phyloP scores from a whole-genome alignment of 1,140 invertebrate genomes.

The Trichonephila inaurata region DNA sequence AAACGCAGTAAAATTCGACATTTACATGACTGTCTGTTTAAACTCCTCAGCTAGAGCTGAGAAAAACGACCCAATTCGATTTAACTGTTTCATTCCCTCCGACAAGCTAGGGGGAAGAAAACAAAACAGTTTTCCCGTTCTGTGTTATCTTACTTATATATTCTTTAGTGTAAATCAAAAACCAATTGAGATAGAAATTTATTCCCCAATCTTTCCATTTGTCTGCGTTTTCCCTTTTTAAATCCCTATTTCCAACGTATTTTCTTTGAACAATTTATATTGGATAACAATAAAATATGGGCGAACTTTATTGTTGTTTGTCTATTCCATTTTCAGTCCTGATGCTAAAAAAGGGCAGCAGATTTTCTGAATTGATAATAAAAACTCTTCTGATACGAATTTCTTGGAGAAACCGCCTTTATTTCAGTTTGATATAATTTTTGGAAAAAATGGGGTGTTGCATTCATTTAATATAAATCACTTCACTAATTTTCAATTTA shows the following conservation, averaged over 20 bases:
- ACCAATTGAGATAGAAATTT: neutral
- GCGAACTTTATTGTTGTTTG: neutral
- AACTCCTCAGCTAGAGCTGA: neutral
- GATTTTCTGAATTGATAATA: no score
- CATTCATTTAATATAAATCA: no score
- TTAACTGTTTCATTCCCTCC: neutral
- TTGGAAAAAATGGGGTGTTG: no score
- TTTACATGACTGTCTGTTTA: neutral
- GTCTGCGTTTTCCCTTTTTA: neutral
- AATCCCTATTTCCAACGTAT: neutral
- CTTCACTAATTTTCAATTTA: no score
- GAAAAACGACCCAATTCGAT: neutral
- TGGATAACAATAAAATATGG: neutral
- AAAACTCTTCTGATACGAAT: no score
- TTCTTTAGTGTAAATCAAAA: slow-evolving; percentile 25
- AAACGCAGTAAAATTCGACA: neutral
- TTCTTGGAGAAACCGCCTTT: no score
- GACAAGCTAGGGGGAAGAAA: neutral
- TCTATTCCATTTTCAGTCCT: neutral
- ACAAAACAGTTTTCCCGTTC: neutral
- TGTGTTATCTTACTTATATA: neutral
- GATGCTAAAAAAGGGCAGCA: no score
- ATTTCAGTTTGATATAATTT: no score
- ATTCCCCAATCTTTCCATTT: neutral
- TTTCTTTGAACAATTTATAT: neutral